phyloP scores from a whole-genome alignment of 2,888 invertebrate genomes.

The Oscheius onirici region DNA sequence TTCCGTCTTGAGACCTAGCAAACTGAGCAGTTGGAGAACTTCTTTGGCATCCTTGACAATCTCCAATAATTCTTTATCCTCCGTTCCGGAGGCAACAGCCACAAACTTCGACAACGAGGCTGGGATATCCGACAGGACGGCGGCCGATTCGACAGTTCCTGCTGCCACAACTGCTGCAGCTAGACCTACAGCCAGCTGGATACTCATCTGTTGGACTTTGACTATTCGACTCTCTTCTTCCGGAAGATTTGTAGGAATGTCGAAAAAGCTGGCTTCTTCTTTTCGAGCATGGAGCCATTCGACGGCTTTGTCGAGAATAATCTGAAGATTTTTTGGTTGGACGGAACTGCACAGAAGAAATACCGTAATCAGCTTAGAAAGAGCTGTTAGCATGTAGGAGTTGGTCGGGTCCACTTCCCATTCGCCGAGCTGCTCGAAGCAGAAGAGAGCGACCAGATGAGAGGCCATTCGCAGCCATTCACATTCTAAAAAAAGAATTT shows the following conservation, averaged over 20 bases:
- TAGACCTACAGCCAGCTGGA: slow-evolving; percentile 23
- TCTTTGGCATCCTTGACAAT: slow-evolving; percentile 12
- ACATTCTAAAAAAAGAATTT: neutral
- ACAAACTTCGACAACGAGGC: slow-evolving; percentile 1
- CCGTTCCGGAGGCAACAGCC: neutral
- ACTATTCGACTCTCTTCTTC: neutral
- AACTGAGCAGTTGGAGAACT: neutral
- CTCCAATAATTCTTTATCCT: neutral
- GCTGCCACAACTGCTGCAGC: slow-evolving; percentile 24
- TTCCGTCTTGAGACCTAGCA: slow-evolving; percentile 10
- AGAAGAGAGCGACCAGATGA: slow-evolving; percentile 21
- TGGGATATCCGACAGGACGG: neutral
- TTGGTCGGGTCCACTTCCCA: slow-evolving; percentile 23
- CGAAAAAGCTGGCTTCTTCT: neutral
- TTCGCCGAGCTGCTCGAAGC: slow-evolving; percentile 30
- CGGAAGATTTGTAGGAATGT: neutral
- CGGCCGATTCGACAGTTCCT: neutral
- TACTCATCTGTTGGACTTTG: neutral
- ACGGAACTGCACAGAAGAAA: neutral
- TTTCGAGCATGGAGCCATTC: neutral
- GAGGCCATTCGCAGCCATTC: slow-evolving; percentile 9
- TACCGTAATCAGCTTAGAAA: slow-evolving; percentile 15
- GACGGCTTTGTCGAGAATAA: neutral
- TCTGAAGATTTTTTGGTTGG: neutral
- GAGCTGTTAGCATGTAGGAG: neutral